A percentile compares a stretch with the other conserved stretches of the same genome.
Evolutionary conservation across 2,888 invertebrate species (phyloP).

Genomic region (Nemapogon koenigi): DNA sequence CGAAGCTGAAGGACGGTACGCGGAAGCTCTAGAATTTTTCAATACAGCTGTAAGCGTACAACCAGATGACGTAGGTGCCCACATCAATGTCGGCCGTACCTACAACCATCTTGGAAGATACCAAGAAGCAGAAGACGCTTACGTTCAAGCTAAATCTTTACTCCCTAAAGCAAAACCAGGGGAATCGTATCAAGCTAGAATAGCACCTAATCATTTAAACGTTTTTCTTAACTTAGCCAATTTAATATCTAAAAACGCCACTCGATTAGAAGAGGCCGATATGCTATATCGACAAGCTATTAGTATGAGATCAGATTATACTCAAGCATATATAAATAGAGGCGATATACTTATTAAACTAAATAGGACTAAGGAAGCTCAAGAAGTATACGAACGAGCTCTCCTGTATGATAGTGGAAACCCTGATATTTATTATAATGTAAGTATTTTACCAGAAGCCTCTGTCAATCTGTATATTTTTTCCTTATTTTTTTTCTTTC

Average conservation of each 20-base stretch:
- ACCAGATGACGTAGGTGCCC: constrained; percentile 95
- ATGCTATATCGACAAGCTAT: constrained; percentile 93
- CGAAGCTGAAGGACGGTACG: constrained; percentile 73
- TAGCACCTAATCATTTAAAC: constrained; percentile 95
- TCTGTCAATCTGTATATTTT: too few relatives aligned
- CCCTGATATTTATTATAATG: constrained; percentile 94
- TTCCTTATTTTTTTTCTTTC: too few relatives aligned
- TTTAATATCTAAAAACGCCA: constrained; percentile 90
- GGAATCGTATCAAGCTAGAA: constrained; percentile 92
- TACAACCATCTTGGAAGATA: constrained; percentile 83
- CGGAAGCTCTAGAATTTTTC: constrained; percentile 89
- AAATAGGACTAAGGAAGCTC: constrained; percentile 92
- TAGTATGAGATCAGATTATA: constrained; percentile 95
- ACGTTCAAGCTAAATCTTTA: constrained; percentile 86
- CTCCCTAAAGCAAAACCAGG: constrained; percentile 92
- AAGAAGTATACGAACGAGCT: constrained; percentile 93
- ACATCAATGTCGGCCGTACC: constrained; percentile 96
- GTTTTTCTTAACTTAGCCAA: constrained; percentile 95
- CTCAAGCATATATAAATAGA: constrained; percentile 95
- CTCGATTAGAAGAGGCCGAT: constrained; percentile 92
- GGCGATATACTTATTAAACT: constrained; percentile 95
- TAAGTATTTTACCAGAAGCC: constrained; percentile 70
- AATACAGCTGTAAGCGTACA: constrained; percentile 92
- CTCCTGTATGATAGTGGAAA: constrained; percentile 91
- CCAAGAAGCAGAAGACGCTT: constrained; percentile 90